Evolutionary conservation across 2,797 vertebrate species (phyloP).

Genomic region (Pristis pectinata): DNA sequence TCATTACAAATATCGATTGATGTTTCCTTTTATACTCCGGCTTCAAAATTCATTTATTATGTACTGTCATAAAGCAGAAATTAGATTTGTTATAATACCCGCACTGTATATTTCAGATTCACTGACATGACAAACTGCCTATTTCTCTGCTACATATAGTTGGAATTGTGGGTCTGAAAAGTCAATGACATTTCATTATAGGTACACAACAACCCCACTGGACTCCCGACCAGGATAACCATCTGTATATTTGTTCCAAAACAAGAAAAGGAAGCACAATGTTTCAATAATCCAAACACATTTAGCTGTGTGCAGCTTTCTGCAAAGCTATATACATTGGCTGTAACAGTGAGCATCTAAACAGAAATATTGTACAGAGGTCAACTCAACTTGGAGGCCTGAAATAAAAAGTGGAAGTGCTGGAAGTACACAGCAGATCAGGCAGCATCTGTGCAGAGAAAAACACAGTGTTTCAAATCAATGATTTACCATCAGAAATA

Average conservation of each 20-base stretch:
- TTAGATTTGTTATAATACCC: conserved; percentile 27
- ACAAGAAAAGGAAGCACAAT: neutral
- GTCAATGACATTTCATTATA: conserved; percentile 23
- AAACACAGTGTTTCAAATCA: too few species aligned
- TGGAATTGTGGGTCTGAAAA: neutral
- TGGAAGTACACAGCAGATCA: too few species aligned
- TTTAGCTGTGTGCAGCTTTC: neutral
- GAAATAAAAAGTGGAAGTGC: too few species aligned
- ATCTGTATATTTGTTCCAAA: neutral
- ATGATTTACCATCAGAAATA: too few species aligned
- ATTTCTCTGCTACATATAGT: conserved; percentile 15
- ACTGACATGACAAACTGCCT: conserved; percentile 9
- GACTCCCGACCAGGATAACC: neutral
- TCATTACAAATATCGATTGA: conserved; percentile 29
- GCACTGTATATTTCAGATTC: neutral
- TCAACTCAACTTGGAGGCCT: neutral
- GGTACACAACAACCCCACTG: neutral
- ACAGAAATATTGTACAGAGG: neutral
- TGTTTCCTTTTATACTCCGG: neutral
- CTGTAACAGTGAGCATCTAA: neutral
- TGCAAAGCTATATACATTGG: neutral
- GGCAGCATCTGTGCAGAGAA: too few species aligned
- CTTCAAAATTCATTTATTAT: conserved; percentile 15
- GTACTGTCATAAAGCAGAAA: conserved; percentile 1
- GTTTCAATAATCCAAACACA: neutral